Evolutionary conservation across 2,888 invertebrate species (phyloP).

Genomic region (Deilephila porcellus): DNA sequence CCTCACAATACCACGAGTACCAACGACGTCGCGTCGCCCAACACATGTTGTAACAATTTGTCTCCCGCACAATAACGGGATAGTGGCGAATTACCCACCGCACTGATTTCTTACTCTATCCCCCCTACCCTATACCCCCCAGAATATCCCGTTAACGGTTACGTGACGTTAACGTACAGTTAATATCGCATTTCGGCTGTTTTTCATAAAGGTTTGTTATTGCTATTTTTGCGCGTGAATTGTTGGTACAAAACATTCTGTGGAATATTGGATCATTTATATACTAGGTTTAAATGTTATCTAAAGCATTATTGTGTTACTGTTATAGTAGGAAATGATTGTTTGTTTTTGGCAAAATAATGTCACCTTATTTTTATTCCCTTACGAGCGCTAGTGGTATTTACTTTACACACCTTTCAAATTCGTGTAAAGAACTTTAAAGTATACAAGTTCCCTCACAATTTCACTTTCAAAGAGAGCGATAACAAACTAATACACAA

Average conservation of each 20-base stretch:
- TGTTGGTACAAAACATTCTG: background rate
- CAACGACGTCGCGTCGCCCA: constrained; percentile 36
- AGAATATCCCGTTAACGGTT: constrained; percentile 27
- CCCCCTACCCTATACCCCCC: background rate
- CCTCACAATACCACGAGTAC: background rate
- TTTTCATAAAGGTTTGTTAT: constrained; percentile 2
- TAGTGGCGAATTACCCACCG: constrained; percentile 40
- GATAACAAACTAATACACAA: too few species aligned
- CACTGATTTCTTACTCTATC: constrained; percentile 41
- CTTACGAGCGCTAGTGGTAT: too few species aligned
- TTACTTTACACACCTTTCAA: too few species aligned
- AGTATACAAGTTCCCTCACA: too few species aligned
- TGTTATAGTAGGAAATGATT: too few species aligned
- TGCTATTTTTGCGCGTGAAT: background rate
- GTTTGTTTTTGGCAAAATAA: too few species aligned
- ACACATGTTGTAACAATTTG: constrained; percentile 63
- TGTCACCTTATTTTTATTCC: too few species aligned
- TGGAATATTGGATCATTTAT: too few species aligned
- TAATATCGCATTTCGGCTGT: constrained; percentile 18
- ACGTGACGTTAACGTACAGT: constrained; percentile 23
- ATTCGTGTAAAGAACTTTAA: too few species aligned
- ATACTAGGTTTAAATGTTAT: too few species aligned
- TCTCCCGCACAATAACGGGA: constrained; percentile 54
- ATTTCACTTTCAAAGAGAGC: too few species aligned
- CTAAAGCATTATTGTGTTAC: too few species aligned